Evolutionary conservation across 1,140 invertebrate species (phyloP).

Genomic region (Drosophila tani): DNA sequence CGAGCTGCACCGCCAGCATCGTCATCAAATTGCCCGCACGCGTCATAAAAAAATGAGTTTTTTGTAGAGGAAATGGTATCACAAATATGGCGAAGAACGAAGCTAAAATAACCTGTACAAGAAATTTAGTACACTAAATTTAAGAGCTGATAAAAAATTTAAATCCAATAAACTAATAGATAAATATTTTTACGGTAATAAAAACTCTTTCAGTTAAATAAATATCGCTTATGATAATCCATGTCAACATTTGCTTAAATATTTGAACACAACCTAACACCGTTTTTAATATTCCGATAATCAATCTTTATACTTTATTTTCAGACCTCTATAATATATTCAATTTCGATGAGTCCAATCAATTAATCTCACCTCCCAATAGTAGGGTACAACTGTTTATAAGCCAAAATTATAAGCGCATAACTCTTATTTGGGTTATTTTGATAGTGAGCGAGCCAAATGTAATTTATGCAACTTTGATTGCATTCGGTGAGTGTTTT

Average conservation of each 20-base stretch:
- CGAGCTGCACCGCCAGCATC: conserved; percentile 29
- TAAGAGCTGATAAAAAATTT: background rate
- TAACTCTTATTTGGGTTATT: conserved; percentile 59
- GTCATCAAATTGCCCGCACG: conserved; percentile 66
- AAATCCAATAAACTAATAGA: background rate
- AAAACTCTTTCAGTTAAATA: background rate
- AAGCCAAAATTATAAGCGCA: conserved; percentile 64
- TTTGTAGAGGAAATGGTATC: conserved; percentile 18
- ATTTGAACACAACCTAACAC: conserved; percentile 8
- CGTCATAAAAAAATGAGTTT: conserved; percentile 57
- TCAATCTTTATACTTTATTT: background rate
- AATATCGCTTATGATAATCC: background rate
- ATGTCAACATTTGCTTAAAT: background rate
- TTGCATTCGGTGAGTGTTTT: conserved; percentile 79
- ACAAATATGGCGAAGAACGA: conserved; percentile 11
- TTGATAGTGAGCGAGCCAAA: conserved; percentile 46
- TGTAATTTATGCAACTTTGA: conserved; percentile 79
- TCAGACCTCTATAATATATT: background rate
- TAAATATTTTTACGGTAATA: background rate
- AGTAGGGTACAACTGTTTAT: conserved; percentile 39
- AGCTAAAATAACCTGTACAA: conserved; percentile 19
- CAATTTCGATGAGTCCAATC: background rate
- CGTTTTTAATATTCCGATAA: background rate
- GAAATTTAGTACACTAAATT: background rate
- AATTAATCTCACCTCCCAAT: background rate